Conservation (phyloP, 2,888 invertebrate genomes). For the Seladonia tumulorum region DNA sequence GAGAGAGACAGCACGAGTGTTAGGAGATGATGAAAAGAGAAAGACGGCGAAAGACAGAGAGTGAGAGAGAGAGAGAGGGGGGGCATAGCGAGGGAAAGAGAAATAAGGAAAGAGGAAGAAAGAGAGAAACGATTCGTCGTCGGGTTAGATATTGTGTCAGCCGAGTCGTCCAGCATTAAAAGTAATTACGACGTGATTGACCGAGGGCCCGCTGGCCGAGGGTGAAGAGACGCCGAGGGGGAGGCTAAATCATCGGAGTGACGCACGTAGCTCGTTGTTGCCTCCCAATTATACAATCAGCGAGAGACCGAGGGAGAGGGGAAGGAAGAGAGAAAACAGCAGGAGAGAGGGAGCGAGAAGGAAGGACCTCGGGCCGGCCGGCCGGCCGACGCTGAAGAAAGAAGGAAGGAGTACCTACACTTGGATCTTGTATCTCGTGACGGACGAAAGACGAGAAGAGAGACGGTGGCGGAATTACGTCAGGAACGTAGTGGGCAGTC, state of each 20-base stretch:
- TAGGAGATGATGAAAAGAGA: constrained; percentile 34
- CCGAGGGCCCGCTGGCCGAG: constrained; percentile 80
- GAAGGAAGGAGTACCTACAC: constrained; percentile 37
- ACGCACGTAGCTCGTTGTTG: constrained; percentile 84
- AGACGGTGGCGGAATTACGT: constrained; percentile 68
- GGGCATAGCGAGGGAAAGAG: constrained; percentile 24
- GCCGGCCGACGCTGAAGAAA: constrained; percentile 23
- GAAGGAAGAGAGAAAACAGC: constrained; percentile 47
- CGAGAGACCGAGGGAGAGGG: constrained; percentile 62
- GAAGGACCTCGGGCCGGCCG: constrained; percentile 16
- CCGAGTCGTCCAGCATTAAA: constrained; percentile 83
- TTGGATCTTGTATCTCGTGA: constrained; percentile 46
- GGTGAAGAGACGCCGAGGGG: constrained; percentile 75
- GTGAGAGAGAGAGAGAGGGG: constrained; percentile 26
- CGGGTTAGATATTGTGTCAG: constrained; percentile 84
- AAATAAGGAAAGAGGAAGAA: constrained; percentile 38
- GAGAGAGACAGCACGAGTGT: constrained; percentile 44
- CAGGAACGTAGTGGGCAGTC: constrained; percentile 67
- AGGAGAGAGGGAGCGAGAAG: constrained; percentile 28
- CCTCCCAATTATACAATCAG: constrained; percentile 84
- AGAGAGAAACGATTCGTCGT: constrained; percentile 76
- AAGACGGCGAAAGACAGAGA: constrained; percentile 37
- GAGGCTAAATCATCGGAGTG: constrained; percentile 83
- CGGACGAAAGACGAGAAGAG: constrained; percentile 58
- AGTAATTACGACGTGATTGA: constrained; percentile 84